Evolutionary conservation across 23 tunicate genomes (phyloP), one percentile per base, ranked within the genome.

Genomic region (Styela clava): DNA sequence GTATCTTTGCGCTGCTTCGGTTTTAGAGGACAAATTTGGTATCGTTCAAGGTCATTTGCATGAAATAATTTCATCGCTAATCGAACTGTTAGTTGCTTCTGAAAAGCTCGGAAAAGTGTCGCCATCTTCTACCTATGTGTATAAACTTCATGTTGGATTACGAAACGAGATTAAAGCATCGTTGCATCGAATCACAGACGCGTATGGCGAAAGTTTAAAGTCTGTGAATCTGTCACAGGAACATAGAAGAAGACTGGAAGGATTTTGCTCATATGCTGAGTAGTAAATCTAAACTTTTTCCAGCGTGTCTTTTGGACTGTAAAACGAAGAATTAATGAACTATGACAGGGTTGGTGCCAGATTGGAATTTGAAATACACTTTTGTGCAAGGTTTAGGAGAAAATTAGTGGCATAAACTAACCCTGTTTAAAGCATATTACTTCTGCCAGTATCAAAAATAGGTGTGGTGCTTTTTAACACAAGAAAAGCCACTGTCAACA

Each of bases 1-100:
- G 16, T 56, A 56, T 21, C 61, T 91, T n/a, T 73, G 69, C 3
- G 86, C 85, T 2, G 82, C 83, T 27, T 91, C 97, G 16, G 21
- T 91, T 19, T n/a, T 33, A 3, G 90, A 91, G 71, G 97, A 91
- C 37, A 77, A 82, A 5, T 91, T 52, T 68, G 97, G 97, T 9
- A 79, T 86, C n/a, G 97, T 86, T n/a, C 97, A 91, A 72, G 61
- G 77, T 1, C 84, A 86, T 24, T 37, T 91, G 29, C 67, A 76
- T n/a, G 90, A 91, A 69, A 69, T 86, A n/a, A 16, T 86, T 9
- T 78, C 62, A 2, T 69, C 78, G 24, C 56, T 91, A 3, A 61
- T 86, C 25, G 87, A 91, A 62, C 61, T 91, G 36, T 0, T 52
- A 16, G 5, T 21, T 26, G 81, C 65, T 19, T 52, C 44, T 20